Conservation (phyloP, 2,888 invertebrate species). For the Pilophorus perplexus region DNA sequence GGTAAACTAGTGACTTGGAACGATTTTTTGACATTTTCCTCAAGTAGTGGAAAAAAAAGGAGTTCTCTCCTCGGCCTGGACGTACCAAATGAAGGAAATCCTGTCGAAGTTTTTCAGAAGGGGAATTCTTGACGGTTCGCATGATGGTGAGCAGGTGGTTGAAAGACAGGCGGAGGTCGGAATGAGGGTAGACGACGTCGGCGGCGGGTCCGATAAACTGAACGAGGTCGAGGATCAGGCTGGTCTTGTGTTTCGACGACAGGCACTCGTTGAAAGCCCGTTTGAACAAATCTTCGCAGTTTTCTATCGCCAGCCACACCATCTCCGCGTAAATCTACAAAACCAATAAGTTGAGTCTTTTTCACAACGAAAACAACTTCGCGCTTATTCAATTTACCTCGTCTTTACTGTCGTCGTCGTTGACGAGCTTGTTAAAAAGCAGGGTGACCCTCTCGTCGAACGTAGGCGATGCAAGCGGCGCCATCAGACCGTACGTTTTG, state of each 20-base stretch:
- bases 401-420: constrained; percentile 30
- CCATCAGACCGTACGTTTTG: constrained; percentile 17
- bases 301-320: constrained; percentile 34
- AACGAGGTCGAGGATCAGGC: constrained; percentile 14
- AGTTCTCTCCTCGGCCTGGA: no score
- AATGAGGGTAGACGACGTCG: constrained; percentile 1
- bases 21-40: no score
- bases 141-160: constrained; percentile 2
- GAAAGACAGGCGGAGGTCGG: background rate
- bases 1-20: no score
- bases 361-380: background rate
- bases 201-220: constrained; percentile 14
- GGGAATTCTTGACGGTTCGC: constrained; percentile 2
- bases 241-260: constrained; percentile 17
- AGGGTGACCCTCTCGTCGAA: constrained; percentile 50
- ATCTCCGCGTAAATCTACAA: constrained; percentile 28
- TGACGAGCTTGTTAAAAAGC: constrained; percentile 49
- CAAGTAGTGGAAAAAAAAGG: no score
- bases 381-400: constrained; percentile 34
- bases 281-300: constrained; percentile 30
- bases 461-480: constrained; percentile 15
- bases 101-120: background rate
- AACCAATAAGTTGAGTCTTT: no score
- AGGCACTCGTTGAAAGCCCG: constrained; percentile 24
- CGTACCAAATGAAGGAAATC: constrained; percentile 23